Percentiles rank a stretch among this genome's conserved stretches.
Evolutionary conservation across 2,797 vertebrate genomes (phyloP).

Genomic region (Anisognathus igniventris): DNA sequence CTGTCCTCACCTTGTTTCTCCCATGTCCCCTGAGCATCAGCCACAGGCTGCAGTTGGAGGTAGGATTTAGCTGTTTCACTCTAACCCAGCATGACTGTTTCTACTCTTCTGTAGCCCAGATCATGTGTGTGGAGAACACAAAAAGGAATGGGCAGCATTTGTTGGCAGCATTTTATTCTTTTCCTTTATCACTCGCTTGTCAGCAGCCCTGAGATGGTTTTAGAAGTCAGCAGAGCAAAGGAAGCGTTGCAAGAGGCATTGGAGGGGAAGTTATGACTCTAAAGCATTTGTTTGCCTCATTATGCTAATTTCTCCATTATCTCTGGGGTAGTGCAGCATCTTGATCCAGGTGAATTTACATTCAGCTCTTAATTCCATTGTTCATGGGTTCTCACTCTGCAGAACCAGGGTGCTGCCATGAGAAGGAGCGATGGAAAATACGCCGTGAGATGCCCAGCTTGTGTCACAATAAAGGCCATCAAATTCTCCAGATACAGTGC

Average conservation of each 20-base stretch:
- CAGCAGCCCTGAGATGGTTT: not conserved
- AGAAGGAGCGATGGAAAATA: not conserved
- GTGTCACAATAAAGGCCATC: not conserved
- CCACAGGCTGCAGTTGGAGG: not conserved
- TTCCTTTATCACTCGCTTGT: not conserved
- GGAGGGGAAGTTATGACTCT: not conserved
- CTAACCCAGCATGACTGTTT: not conserved
- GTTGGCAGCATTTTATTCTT: not conserved
- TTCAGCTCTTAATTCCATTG: not conserved
- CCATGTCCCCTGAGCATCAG: not conserved
- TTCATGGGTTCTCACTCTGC: not conserved
- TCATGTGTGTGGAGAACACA: not conserved
- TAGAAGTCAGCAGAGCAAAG: not conserved
- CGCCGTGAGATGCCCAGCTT: not conserved
- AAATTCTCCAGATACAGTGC: not conserved
- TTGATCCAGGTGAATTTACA: conserved; percentile 17
- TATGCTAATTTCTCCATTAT: conserved; percentile 24
- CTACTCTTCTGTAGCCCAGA: not conserved
- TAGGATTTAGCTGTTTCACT: not conserved
- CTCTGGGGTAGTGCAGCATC: not conserved
- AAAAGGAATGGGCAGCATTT: not conserved
- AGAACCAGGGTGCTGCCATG: not conserved
- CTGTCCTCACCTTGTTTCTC: not conserved
- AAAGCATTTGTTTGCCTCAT: not conserved
- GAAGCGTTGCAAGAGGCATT: not conserved